Conservation (phyloP, 2,113 vertebrate genomes). For the Cyprinodon tularosa region DNA sequence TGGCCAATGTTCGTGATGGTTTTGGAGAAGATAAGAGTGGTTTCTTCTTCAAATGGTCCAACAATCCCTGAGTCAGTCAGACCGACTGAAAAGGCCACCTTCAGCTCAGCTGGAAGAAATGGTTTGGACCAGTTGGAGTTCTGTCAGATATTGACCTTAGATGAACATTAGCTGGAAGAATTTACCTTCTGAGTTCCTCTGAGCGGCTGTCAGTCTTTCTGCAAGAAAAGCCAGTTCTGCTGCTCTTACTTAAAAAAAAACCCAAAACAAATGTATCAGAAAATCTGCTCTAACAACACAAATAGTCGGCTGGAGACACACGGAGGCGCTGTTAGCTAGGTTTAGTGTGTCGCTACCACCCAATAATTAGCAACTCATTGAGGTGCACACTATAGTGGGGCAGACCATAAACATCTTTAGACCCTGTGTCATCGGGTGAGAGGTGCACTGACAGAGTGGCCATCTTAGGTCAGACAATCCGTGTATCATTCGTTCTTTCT, state of each 20-base stretch:
- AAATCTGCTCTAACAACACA: background rate
- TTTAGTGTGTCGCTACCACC: too few relatives aligned
- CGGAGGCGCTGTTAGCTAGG: too few relatives aligned
- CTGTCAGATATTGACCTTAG: constrained; percentile 20
- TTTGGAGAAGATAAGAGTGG: constrained; percentile 66
- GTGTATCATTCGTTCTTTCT: too few relatives aligned
- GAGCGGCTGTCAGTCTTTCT: constrained; percentile 2
- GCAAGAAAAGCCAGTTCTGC: constrained; percentile 10
- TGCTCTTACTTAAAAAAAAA: constrained; percentile 1
- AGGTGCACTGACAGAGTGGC: too few relatives aligned
- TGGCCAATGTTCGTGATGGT: constrained; percentile 54
- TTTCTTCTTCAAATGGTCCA: constrained; percentile 66
- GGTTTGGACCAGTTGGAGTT: background rate
- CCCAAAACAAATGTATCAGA: background rate
- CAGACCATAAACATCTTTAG: too few relatives aligned
- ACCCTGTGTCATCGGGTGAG: too few relatives aligned
- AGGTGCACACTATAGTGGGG: too few relatives aligned
- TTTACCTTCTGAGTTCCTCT: constrained; percentile 14
- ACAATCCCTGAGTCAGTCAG: constrained; percentile 65
- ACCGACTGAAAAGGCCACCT: constrained; percentile 68
- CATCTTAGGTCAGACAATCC: too few relatives aligned
- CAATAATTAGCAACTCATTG: too few relatives aligned
- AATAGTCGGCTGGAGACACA: background rate
- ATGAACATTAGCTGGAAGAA: background rate
- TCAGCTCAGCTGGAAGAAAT: constrained; percentile 32